Conservation (phyloP, 2,113 vertebrate genomes). For the Platysternon megacephalum region DNA sequence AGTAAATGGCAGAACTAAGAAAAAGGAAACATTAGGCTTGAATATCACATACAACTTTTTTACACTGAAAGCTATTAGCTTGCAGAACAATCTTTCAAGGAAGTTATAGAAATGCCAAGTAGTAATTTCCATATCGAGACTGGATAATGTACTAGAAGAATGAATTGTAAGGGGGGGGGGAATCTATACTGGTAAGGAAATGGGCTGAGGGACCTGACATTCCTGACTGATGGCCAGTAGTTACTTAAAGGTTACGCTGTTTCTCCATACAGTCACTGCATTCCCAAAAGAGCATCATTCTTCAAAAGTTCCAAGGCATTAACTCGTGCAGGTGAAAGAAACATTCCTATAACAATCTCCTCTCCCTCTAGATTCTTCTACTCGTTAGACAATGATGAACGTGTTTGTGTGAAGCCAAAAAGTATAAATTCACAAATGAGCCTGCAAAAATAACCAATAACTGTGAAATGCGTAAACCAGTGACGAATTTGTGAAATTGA, state of each 20-base stretch:
- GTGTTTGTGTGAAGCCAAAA: not conserved
- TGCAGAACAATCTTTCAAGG: not conserved
- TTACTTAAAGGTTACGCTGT: not conserved
- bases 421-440: constrained; percentile 17
- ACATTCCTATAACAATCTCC: not conserved
- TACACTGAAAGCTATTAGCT: not conserved
- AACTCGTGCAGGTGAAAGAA: not conserved
- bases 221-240: not conserved
- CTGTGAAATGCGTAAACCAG: not conserved
- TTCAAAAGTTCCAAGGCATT: not conserved
- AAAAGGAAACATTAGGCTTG: not conserved
- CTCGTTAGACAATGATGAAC: not conserved
- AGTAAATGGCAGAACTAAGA: not conserved
- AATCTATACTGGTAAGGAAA: not conserved
- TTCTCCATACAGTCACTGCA: not conserved
- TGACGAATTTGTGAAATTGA: not conserved
- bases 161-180: not conserved
- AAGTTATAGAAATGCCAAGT: not conserved
- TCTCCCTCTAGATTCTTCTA: not conserved
- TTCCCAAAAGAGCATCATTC: not conserved
- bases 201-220: not conserved
- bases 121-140: not conserved
- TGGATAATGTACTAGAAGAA: not conserved
- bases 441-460: constrained; percentile 42
- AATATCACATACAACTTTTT: not conserved